These are phyloP conservation scores for Coelopa pilipes DNA, from an alignment of 2,888 invertebrate species.

Conservation along the genomic window DNA sequence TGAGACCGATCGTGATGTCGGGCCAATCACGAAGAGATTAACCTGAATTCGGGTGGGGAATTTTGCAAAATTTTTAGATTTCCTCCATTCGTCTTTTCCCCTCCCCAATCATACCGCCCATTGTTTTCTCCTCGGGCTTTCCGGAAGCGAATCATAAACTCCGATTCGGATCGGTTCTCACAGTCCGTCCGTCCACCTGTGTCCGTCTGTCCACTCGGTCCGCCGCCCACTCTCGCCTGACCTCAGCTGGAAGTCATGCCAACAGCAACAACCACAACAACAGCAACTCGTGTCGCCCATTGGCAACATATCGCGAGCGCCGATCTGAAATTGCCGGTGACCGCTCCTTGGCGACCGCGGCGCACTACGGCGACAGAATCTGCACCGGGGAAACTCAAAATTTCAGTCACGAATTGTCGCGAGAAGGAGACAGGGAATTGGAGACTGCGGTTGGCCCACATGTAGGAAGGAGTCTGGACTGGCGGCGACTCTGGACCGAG, in stretches of 20 bases:
- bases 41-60: too few relatives aligned
- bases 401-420: conserved; percentile 1
- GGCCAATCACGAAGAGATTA: too few relatives aligned
- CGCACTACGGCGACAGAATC: not conserved
- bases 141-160: too few relatives aligned
- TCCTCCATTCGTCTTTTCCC: too few relatives aligned
- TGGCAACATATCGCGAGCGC: conserved; percentile 3
- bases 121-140: too few relatives aligned
- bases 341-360: not conserved
- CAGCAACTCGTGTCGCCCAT: not conserved
- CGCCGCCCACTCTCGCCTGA: not conserved
- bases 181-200: too few relatives aligned
- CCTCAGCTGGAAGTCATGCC: not conserved
- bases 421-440: not conserved
- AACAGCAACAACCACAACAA: not conserved
- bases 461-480: not conserved
- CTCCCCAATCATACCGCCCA: too few relatives aligned
- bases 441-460: not conserved
- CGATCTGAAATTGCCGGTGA: conserved; percentile 16
- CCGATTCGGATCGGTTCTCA: too few relatives aligned
- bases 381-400: not conserved
- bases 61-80: too few relatives aligned
- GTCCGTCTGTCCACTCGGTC: too few relatives aligned
- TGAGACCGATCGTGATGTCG: too few relatives aligned
- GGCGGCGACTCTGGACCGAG: too few relatives aligned